These are phyloP conservation scores for Drosophila setifemur DNA, from an alignment of 1,140 invertebrate species.

Conservation along the genomic window DNA sequence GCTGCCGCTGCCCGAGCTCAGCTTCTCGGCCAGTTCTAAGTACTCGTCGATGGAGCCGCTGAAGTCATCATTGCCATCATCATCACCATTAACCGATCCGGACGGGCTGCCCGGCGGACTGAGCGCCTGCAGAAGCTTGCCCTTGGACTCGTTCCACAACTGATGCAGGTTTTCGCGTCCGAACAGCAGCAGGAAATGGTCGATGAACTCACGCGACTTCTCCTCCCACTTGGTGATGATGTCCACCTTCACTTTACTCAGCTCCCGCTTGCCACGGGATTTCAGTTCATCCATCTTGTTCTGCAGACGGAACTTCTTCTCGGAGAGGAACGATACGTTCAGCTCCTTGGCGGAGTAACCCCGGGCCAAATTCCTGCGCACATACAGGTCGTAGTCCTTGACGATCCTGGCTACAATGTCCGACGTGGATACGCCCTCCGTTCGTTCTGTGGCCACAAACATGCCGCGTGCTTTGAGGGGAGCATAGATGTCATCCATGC, in stretches of 20 bases:
- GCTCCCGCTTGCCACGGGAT: constrained; percentile 93
- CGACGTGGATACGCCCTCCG: constrained; percentile 98
- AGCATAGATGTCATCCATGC: constrained; percentile 95
- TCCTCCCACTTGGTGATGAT: constrained; percentile 99
- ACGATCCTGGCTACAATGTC: constrained; percentile 99
- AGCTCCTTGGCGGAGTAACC: constrained; percentile 99
- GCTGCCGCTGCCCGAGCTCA: constrained; percentile 15
- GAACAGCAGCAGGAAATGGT: constrained; percentile 96
- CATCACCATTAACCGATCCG: constrained; percentile 84
- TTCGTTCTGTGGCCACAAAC: constrained; percentile 98
- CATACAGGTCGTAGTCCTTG: constrained; percentile 99
- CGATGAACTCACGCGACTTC: constrained; percentile 97
- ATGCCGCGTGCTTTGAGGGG: constrained; percentile 95
- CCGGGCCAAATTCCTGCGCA: constrained; percentile 97
- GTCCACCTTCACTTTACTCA: constrained; percentile 93
- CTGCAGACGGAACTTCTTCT: constrained; percentile 96
- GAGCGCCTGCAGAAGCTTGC: constrained; percentile 92
- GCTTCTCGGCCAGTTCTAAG: constrained; percentile 41
- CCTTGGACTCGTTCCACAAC: constrained; percentile 96
- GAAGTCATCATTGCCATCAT: constrained; percentile 72
- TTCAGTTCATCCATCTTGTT: constrained; percentile 98
- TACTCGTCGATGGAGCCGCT: constrained; percentile 57
- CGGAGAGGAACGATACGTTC: constrained; percentile 98
- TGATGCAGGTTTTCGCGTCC: constrained; percentile 93
- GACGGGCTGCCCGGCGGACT: constrained; percentile 92